Conservation (phyloP, 2,888 invertebrate species). For the Prostheceraeus crozeri region DNA sequence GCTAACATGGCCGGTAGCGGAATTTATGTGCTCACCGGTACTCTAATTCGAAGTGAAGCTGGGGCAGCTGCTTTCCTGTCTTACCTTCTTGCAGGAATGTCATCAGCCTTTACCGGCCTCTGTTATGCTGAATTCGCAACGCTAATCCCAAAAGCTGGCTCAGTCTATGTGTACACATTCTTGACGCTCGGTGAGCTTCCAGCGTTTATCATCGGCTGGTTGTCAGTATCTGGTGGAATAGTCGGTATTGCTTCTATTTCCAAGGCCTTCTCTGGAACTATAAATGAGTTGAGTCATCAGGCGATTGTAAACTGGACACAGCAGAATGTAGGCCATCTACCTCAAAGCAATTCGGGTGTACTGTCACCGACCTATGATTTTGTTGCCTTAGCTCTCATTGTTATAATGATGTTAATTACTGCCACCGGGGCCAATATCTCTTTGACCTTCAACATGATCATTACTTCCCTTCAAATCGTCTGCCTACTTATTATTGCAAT, state of each 20-base stretch:
- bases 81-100: constrained; percentile 32
- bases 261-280: constrained; percentile 37
- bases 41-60: constrained; percentile 31
- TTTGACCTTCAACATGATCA: constrained; percentile 33
- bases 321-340: not conserved
- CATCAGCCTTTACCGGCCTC: constrained; percentile 33
- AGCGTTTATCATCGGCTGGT: constrained; percentile 38
- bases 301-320: constrained; percentile 32
- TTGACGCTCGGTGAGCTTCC: constrained; percentile 36
- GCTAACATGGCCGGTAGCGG: constrained; percentile 38
- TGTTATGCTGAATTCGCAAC: constrained; percentile 38
- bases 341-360: not conserved
- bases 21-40: constrained; percentile 37
- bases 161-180: constrained; percentile 37
- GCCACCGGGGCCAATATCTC: constrained; percentile 37
- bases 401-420: constrained; percentile 34
- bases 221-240: constrained; percentile 36
- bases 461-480: constrained; percentile 33
- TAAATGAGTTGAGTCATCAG: constrained; percentile 26
- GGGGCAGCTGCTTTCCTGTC: constrained; percentile 34
- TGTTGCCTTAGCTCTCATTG: constrained; percentile 30
- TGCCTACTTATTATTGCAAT: constrained; percentile 30
- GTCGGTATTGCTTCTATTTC: constrained; percentile 35
- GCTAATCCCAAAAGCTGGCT: constrained; percentile 36
- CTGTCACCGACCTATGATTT: constrained; percentile 32